These are phyloP conservation scores for Mimas tiliae DNA, from an alignment of 2,888 invertebrate genomes.

Conservation along the genomic window DNA sequence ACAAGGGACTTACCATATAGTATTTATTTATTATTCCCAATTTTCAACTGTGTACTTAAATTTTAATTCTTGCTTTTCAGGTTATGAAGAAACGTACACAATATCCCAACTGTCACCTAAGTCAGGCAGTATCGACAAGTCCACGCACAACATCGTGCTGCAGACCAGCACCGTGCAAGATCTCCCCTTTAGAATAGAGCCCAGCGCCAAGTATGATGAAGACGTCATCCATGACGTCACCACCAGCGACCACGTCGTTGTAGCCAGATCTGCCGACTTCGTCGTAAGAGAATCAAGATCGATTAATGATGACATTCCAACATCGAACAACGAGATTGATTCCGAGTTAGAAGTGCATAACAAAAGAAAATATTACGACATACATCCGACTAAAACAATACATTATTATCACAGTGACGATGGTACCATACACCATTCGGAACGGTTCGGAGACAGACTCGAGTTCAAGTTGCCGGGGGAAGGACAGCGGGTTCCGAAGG, in stretches of 20 bases:
- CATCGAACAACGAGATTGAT: slow-evolving; percentile 84
- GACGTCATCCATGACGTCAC: slow-evolving; percentile 43
- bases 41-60: no score
- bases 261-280: slow-evolving; percentile 84
- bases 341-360: slow-evolving; percentile 82
- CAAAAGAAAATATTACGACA: slow-evolving; percentile 79
- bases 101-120: slow-evolving; percentile 90
- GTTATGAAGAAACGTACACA: slow-evolving; percentile 82
- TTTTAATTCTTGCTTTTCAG: slow-evolving; percentile 62
- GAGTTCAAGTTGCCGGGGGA: slow-evolving; percentile 88
- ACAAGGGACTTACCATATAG: no score
- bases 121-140: slow-evolving; percentile 69
- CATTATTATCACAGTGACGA: slow-evolving; percentile 63
- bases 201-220: slow-evolving; percentile 61
- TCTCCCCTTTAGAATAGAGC: slow-evolving; percentile 71
- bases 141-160: slow-evolving; percentile 53
- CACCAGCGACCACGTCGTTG: slow-evolving; percentile 68
- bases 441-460: slow-evolving; percentile 73
- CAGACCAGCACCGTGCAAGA: slow-evolving; percentile 67
- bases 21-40: no score
- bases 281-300: slow-evolving; percentile 74
- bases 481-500: slow-evolving; percentile 90
- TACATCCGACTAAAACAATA: slow-evolving; percentile 84
- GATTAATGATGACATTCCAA: slow-evolving; percentile 81
- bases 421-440: slow-evolving; percentile 68